Base-by-base conservation (phyloP, 2,113 vertebrate genomes). In the Tinamus guttatus region DNA sequence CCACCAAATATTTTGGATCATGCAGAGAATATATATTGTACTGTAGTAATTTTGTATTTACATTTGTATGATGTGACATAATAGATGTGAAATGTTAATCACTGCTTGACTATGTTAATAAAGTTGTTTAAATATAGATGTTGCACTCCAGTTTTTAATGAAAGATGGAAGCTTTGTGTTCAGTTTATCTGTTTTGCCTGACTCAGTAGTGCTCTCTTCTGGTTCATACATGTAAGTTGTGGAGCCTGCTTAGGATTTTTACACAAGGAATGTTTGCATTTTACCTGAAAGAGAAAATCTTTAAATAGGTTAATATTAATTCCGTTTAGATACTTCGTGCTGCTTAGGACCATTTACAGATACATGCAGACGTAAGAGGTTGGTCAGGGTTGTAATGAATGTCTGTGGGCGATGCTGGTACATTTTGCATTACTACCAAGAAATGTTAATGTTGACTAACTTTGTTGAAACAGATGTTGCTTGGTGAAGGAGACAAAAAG, bases 1-100 rank as follows among this genome's bases (percentile, higher is more conserved):
- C 99, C 98, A 99, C 99, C 98, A 99, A 99, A 99, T 99, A 99
- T 99, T 99, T 99, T 99, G 99, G 98, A 99, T 99, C 99, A 99
- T 99, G 99, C 99, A 99, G 98, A 99, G 98, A 99, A 98, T 99
- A 98, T 99, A 99, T 99, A 99, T 99, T 99, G 99, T 99, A 99
- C 98, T 99, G 99, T 99, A 99, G 99, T 99, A 99, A 99, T 99
- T 99, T 99, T 99, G 99, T 99, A 99, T 98, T 98, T 98, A 99
- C 98, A 99, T 99, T 99, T 99, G 99, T 99, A 99, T 99, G 98
- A 99, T 98, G 98, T 99, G 98, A 99, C 96, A 97, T 98, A 97
- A 98, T 99, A 99, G 98, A 99, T 98, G 98, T 99, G 98, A 98
- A 98, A 98, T 99, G 99, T 98, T 98, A 99, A 99, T 98, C 99